Percentiles rank a stretch among this genome's conserved stretches.
phyloP scores from a whole-genome alignment of 2,888 invertebrate genomes.

The Unio delphinus region DNA sequence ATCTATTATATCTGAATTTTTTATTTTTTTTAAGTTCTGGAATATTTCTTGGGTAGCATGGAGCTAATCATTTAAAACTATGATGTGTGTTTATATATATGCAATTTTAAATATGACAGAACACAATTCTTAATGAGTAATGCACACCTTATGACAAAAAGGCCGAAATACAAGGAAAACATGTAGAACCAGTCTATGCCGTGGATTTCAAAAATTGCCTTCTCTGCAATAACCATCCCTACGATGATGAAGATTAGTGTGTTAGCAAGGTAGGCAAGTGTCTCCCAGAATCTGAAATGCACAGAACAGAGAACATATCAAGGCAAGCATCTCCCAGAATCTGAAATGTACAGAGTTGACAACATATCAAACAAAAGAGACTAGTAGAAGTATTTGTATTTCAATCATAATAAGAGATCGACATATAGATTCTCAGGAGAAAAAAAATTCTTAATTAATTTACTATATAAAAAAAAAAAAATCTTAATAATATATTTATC shows the following conservation, averaged over 20 bases:
- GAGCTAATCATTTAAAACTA: too few species aligned
- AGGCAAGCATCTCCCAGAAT: slow-evolving; percentile 73
- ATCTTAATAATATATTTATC: too few species aligned
- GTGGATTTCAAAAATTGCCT: slow-evolving; percentile 73
- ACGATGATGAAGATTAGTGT: slow-evolving; percentile 78
- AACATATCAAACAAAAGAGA: too few species aligned
- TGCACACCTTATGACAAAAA: slow-evolving; percentile 69
- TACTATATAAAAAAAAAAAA: too few species aligned
- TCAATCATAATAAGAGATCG: too few species aligned
- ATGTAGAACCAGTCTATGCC: slow-evolving; percentile 74
- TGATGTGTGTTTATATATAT: neutral
- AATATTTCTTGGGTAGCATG: too few species aligned
- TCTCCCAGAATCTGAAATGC: slow-evolving; percentile 72
- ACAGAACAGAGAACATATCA: too few species aligned
- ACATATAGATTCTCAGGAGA: too few species aligned
- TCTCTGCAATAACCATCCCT: slow-evolving; percentile 77
- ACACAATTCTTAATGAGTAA: neutral
- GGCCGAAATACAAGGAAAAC: slow-evolving; percentile 71
- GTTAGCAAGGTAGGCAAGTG: slow-evolving; percentile 74
- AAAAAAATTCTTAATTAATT: too few species aligned
- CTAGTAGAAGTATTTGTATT: too few species aligned
- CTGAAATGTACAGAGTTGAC: slow-evolving; percentile 36
- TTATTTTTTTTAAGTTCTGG: too few species aligned
- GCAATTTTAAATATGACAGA: neutral
- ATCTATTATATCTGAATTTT: too few species aligned